Evolutionary conservation across 1,140 invertebrate species (phyloP).

Genomic region (Tetraneura akinire): DNA sequence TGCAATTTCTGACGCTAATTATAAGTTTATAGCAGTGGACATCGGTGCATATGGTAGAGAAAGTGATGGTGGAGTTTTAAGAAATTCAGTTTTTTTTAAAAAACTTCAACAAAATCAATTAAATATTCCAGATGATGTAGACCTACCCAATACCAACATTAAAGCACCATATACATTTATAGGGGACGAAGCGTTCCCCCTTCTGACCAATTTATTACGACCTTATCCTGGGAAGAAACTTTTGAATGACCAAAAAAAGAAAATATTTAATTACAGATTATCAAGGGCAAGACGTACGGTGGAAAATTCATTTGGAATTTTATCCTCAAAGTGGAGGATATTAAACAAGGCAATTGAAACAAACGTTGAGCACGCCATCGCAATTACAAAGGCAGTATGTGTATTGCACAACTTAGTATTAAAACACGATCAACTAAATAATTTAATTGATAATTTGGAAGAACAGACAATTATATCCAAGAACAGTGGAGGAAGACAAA

Average conservation of each 20-base stretch:
- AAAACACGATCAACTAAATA: neutral
- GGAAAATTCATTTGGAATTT: no score
- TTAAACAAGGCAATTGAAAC: no score
- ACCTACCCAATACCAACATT: neutral
- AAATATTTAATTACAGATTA: no score
- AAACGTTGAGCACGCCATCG: no score
- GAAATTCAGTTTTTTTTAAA: neutral
- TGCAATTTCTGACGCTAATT: constrained; percentile 23
- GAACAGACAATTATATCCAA: constrained; percentile 5
- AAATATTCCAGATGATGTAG: neutral
- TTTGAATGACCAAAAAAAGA: neutral
- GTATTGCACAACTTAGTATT: constrained; percentile 1
- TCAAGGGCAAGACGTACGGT: no score
- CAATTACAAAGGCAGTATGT: no score
- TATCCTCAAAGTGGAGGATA: no score
- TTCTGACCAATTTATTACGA: neutral
- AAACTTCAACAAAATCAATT: neutral
- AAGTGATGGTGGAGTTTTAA: constrained; percentile 27
- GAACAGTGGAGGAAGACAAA: neutral
- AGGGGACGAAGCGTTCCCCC: neutral
- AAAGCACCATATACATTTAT: neutral
- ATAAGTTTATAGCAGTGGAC: constrained; percentile 29
- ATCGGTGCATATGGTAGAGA: constrained; percentile 36
- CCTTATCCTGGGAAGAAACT: neutral
- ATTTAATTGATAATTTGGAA: constrained; percentile 13